Evolutionary conservation across 1,140 invertebrate genomes (phyloP).

Genomic region (Nephotettix cincticeps): DNA sequence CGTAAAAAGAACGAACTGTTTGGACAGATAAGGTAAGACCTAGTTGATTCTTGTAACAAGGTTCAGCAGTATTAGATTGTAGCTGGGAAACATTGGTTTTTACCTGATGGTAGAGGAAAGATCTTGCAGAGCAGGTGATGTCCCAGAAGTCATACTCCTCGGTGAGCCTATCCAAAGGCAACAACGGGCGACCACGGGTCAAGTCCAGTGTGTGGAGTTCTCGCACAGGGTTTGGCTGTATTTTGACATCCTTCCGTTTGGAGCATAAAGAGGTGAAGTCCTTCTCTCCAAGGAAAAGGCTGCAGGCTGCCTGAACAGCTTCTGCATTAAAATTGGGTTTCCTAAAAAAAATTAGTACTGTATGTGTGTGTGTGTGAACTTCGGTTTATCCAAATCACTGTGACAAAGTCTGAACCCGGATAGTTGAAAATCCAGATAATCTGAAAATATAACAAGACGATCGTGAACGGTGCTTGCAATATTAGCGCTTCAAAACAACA

Average conservation of each 20-base stretch:
- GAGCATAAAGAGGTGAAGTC: slow-evolving; percentile 69
- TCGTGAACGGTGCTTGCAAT: too few species aligned
- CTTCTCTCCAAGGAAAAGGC: slow-evolving; percentile 60
- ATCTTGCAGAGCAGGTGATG: slow-evolving; percentile 55
- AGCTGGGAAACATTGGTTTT: neutral
- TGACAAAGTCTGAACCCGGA: too few species aligned
- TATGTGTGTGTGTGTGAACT: too few species aligned
- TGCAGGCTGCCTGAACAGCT: slow-evolving; percentile 52
- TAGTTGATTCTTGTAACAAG: too few species aligned
- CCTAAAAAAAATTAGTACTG: too few species aligned
- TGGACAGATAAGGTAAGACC: too few species aligned
- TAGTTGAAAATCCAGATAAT: too few species aligned
- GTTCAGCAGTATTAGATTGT: too few species aligned
- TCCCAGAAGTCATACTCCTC: slow-evolving; percentile 62
- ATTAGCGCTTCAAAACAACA: too few species aligned
- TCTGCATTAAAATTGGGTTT: slow-evolving; percentile 56
- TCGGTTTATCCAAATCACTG: too few species aligned
- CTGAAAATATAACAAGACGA: too few species aligned
- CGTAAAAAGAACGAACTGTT: too few species aligned
- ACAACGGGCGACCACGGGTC: slow-evolving; percentile 45
- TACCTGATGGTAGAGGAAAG: neutral
- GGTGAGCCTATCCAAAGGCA: slow-evolving; percentile 43
- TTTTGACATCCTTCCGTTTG: slow-evolving; percentile 44
- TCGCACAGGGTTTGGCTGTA: slow-evolving; percentile 35
- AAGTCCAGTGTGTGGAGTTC: slow-evolving; percentile 53